Conservation (phyloP, 2,113 vertebrate genomes). For the Hemiprocne comata region DNA sequence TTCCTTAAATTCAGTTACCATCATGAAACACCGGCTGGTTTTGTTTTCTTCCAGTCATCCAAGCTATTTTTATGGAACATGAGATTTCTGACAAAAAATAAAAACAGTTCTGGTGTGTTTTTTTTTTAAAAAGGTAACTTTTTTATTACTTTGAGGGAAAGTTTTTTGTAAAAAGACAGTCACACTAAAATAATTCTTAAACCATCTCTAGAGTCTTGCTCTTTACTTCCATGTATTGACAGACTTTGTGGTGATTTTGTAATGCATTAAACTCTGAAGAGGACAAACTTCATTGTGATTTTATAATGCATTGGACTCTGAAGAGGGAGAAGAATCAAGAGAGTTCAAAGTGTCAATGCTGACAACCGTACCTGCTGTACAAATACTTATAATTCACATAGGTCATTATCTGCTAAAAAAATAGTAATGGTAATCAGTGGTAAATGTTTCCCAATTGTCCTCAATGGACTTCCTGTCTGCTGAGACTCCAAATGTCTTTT, state of each 20-base stretch:
- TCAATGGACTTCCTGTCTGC: not conserved
- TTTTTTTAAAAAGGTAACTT: no score
- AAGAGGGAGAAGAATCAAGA: not conserved
- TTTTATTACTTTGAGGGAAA: not conserved
- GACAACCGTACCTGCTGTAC: not conserved
- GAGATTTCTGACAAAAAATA: not conserved
- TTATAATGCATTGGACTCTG: not conserved
- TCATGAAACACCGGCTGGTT: not conserved
- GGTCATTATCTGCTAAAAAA: conserved; percentile 1
- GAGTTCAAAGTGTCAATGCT: not conserved
- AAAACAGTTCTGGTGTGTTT: not conserved
- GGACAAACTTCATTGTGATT: not conserved
- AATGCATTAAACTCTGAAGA: not conserved
- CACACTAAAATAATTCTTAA: not conserved
- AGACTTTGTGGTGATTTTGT: not conserved
- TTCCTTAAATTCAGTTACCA: not conserved
- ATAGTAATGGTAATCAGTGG: not conserved
- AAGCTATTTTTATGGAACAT: not conserved
- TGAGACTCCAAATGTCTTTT: not conserved
- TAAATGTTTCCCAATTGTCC: conserved; percentile 21
- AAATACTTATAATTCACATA: not conserved
- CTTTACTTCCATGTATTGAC: not conserved
- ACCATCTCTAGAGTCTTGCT: not conserved
- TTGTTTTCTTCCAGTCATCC: not conserved
- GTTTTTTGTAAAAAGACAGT: not conserved